phyloP scores from a whole-genome alignment of 1,140 invertebrate species.

The Zaprionus inermis region DNA sequence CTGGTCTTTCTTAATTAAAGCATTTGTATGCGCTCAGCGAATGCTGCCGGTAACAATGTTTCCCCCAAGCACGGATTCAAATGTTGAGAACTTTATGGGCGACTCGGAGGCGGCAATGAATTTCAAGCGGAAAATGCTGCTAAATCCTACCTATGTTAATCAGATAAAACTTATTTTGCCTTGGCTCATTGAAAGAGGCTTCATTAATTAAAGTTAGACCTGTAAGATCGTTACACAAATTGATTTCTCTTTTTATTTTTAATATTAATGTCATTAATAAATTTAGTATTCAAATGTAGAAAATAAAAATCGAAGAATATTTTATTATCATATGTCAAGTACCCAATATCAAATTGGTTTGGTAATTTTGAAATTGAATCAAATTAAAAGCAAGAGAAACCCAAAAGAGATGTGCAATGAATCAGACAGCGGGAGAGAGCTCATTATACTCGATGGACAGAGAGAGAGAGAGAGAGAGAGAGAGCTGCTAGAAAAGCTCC shows the following conservation, averaged over 20 bases:
- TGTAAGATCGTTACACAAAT: neutral
- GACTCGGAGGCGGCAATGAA: slow-evolving; percentile 54
- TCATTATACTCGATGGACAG: neutral
- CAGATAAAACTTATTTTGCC: slow-evolving; percentile 71
- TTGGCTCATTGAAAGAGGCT: slow-evolving; percentile 65
- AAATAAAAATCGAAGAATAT: neutral
- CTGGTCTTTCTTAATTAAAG: slow-evolving; percentile 33
- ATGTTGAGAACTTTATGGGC: slow-evolving; percentile 64
- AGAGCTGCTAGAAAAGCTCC: neutral
- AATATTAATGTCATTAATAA: slow-evolving; percentile 17
- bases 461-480: neutral
- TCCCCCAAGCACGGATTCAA: slow-evolving; percentile 57
- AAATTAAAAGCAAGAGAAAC: neutral
- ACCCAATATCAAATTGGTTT: slow-evolving; percentile 81
- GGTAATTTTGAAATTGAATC: slow-evolving; percentile 75
- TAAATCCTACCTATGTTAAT: slow-evolving; percentile 61
- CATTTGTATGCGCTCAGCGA: slow-evolving; percentile 65
- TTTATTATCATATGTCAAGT: slow-evolving; percentile 33
- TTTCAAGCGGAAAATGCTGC: slow-evolving; percentile 67
- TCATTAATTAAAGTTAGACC: slow-evolving; percentile 42
- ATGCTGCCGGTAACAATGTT: slow-evolving; percentile 65
- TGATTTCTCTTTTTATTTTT: neutral
- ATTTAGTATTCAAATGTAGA: neutral
- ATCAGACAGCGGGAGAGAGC: neutral
- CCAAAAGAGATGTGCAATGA: neutral